These are phyloP conservation scores for Subanguina moxae DNA, from an alignment of 1,140 invertebrate species.

Conservation along the genomic window DNA sequence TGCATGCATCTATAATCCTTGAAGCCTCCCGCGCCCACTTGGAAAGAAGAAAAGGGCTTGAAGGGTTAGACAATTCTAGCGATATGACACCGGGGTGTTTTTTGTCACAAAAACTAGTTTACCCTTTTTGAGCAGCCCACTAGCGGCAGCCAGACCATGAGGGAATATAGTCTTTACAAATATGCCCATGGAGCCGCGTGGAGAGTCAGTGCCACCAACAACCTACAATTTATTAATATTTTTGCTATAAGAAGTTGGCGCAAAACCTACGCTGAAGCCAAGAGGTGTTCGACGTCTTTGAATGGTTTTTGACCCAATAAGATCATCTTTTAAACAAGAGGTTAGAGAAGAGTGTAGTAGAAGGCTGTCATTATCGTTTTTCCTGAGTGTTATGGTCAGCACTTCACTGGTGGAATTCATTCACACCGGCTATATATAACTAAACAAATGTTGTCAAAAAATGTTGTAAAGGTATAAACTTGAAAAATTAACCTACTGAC, in stretches of 20 bases:
- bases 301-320: neutral
- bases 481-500: too few species aligned
- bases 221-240: conserved; percentile 69
- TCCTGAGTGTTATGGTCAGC: conserved; percentile 15
- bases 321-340: neutral
- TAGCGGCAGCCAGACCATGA: conserved; percentile 77
- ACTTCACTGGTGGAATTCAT: conserved; percentile 1
- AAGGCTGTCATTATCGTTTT: neutral
- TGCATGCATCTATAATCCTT: too few species aligned
- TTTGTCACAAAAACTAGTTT: too few species aligned
- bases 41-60: too few species aligned
- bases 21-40: too few species aligned
- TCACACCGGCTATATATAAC: too few species aligned
- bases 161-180: conserved; percentile 85
- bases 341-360: neutral
- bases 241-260: too few species aligned
- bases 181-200: conserved; percentile 81
- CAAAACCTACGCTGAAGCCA: conserved; percentile 64
- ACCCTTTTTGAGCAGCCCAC: conserved; percentile 78
- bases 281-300: neutral
- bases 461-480: too few species aligned
- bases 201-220: conserved; percentile 80
- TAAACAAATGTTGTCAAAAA: too few species aligned
- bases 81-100: too few species aligned
- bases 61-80: too few species aligned